Evolutionary conservation across 2,888 invertebrate genomes (phyloP).

Genomic region (Cyclophora albipunctata): DNA sequence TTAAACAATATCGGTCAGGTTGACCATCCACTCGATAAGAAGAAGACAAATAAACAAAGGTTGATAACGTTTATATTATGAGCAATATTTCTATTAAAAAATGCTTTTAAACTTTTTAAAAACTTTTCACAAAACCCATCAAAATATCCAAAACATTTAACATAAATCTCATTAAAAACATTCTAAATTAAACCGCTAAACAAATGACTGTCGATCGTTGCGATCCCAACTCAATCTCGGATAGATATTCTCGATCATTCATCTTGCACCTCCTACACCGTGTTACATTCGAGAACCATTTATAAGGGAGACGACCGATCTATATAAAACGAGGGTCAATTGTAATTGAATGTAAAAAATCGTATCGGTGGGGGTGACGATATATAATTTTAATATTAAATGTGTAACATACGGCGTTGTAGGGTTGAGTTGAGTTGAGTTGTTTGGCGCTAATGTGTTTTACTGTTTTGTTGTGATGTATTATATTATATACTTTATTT

Average conservation of each 20-base stretch:
- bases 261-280: constrained; percentile 61
- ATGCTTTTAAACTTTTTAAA: too few relatives aligned
- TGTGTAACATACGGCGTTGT: constrained; percentile 41
- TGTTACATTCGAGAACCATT: constrained; percentile 54
- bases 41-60: too few relatives aligned
- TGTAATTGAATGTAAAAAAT: constrained; percentile 72
- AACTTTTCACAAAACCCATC: too few relatives aligned
- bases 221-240: constrained; percentile 24
- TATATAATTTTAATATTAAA: constrained; percentile 64
- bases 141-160: too few relatives aligned
- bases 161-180: too few relatives aligned
- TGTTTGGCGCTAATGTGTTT: constrained; percentile 1
- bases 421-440: constrained; percentile 22
- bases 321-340: constrained; percentile 63
- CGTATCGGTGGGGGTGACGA: constrained; percentile 41
- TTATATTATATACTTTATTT: too few relatives aligned
- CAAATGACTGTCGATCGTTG: constrained; percentile 3
- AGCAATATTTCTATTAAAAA: too few relatives aligned
- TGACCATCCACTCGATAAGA: too few relatives aligned
- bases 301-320: constrained; percentile 66
- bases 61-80: too few relatives aligned
- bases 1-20: too few relatives aligned
- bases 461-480: too few relatives aligned
- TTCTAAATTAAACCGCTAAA: neutral
- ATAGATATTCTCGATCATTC: constrained; percentile 40